Percentiles rank a stretch among this genome's conserved stretches.
Conservation (phyloP, 37 sponge, comb jelly and placozoan species). For the Beroe forskalii region DNA sequence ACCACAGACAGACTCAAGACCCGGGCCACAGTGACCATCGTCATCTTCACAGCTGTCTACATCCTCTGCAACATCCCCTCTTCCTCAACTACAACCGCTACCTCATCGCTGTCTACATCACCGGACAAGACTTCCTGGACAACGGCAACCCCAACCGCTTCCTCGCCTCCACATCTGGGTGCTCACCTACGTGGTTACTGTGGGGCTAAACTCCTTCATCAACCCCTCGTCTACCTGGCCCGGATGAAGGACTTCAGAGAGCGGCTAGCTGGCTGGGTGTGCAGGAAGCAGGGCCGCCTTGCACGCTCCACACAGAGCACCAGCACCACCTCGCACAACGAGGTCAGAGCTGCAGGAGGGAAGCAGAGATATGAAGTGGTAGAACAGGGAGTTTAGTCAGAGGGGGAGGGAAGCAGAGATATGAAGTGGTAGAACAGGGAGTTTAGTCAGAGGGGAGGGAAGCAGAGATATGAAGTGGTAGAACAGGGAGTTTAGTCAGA, state of each 20-base stretch:
- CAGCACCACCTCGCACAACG: too few relatives aligned
- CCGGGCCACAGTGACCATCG: slow-evolving; percentile 9
- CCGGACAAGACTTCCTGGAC: not conserved
- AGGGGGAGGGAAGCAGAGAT: too few relatives aligned
- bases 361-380: too few relatives aligned
- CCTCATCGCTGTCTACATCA: not conserved
- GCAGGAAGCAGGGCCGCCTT: too few relatives aligned
- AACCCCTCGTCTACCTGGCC: not conserved
- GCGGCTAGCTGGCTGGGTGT: too few relatives aligned
- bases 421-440: too few relatives aligned
- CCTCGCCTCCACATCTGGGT: not conserved
- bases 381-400: too few relatives aligned
- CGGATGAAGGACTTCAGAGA: slow-evolving; percentile 9
- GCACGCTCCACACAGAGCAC: too few relatives aligned
- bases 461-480: too few relatives aligned
- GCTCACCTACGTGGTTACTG: not conserved
- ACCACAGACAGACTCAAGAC: not conserved
- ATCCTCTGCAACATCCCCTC: slow-evolving; percentile 15
- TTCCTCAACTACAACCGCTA: slow-evolving; percentile 43
- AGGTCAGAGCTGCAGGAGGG: too few relatives aligned
- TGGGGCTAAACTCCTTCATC: not conserved
- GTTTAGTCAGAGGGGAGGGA: too few relatives aligned
- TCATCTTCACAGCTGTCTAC: slow-evolving; percentile 12
- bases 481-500: too few relatives aligned
- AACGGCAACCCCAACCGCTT: not conserved